phyloP scores from a whole-genome alignment of 2,888 invertebrate genomes.

The Apodemia hepburni region DNA sequence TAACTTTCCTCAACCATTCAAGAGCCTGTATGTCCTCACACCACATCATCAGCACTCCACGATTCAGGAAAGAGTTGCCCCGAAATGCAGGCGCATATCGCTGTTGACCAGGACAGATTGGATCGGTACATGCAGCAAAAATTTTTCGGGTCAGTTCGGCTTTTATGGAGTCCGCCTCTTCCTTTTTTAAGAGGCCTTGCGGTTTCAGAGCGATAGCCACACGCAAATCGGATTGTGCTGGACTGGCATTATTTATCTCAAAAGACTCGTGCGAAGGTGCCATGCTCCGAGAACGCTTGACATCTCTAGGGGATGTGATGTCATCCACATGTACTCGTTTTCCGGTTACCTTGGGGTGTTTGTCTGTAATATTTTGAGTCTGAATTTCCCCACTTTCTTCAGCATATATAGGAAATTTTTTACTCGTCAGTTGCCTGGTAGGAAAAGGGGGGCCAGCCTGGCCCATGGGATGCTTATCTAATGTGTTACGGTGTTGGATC shows the following conservation, averaged over 20 bases:
- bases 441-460: too few relatives aligned
- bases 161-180: background rate
- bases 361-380: too few relatives aligned
- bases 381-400: too few relatives aligned
- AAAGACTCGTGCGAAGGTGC: background rate
- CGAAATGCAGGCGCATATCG: background rate
- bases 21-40: background rate
- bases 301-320: background rate
- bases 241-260: background rate
- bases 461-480: too few relatives aligned
- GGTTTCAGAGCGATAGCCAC: background rate
- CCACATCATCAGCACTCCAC: background rate
- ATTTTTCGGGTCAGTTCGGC: background rate
- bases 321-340: too few relatives aligned
- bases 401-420: too few relatives aligned
- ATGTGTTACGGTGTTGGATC: too few relatives aligned
- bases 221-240: background rate
- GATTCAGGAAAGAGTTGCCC: background rate
- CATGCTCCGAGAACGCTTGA: background rate
- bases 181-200: too few relatives aligned
- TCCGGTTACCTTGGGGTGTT: too few relatives aligned
- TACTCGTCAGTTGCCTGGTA: too few relatives aligned
- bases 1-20: background rate
- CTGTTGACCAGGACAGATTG: background rate
- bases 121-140: background rate